These are phyloP conservation scores for Ectemnius continuus DNA, from an alignment of 2,888 invertebrate species.

Conservation along the genomic window DNA sequence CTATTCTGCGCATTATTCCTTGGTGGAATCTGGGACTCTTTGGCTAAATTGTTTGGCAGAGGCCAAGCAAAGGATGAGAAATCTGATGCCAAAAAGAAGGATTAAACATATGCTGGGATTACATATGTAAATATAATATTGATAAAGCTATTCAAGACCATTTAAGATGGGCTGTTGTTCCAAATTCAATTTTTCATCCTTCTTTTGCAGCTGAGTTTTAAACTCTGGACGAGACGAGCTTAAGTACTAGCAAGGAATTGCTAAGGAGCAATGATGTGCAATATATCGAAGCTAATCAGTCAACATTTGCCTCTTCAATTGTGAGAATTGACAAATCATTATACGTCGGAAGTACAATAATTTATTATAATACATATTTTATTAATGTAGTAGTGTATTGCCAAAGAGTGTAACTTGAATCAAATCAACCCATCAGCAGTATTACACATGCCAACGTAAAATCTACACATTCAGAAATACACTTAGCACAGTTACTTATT, in stretches of 20 bases:
- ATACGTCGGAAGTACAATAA: constrained; percentile 62
- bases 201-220: constrained; percentile 10
- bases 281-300: constrained; percentile 50
- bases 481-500: not conserved
- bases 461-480: constrained; percentile 13
- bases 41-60: constrained; percentile 91
- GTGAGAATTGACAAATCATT: constrained; percentile 49
- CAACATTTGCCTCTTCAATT: constrained; percentile 40
- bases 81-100: constrained; percentile 90
- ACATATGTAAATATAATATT: not conserved
- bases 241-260: constrained; percentile 24
- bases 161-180: too few species aligned
- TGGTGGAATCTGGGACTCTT: constrained; percentile 99
- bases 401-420: constrained; percentile 30
- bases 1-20: constrained; percentile 97
- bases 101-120: constrained; percentile 79
- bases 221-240: not conserved
- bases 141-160: not conserved
- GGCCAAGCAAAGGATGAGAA: constrained; percentile 90
- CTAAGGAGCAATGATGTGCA: constrained; percentile 17
- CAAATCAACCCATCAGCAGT: constrained; percentile 38
- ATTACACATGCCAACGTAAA: constrained; percentile 35
- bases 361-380: constrained; percentile 50
- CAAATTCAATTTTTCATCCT: not conserved
- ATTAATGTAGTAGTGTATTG: constrained; percentile 39